phyloP scores from a whole-genome alignment of 2,797 vertebrate species.

The Neopelma chrysocephalum region DNA sequence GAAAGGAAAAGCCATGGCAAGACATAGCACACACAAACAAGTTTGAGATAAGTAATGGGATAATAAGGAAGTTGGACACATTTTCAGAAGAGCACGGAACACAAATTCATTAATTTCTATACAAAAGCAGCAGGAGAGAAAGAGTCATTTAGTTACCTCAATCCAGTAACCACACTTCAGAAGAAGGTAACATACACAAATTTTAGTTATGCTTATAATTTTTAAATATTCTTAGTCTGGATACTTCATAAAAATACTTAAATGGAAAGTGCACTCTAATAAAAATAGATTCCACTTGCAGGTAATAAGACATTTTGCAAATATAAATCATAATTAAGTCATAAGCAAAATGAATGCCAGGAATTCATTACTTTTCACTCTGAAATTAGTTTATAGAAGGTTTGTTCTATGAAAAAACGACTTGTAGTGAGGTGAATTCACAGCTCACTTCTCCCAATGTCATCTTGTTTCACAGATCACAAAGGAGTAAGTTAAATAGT shows the following conservation, averaged over 20 bases:
- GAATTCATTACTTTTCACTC: not conserved
- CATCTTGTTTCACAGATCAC: not conserved
- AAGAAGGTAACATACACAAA: not conserved
- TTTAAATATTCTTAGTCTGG: not conserved
- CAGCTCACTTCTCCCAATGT: not conserved
- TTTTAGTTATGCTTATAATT: not conserved
- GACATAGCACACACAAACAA: not conserved
- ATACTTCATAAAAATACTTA: not conserved
- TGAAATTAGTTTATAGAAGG: not conserved
- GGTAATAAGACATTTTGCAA: not conserved
- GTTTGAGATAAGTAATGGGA: not conserved
- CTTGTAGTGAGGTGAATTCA: not conserved
- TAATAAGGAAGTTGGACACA: not conserved
- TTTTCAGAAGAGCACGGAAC: not conserved
- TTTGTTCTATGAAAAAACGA: not conserved
- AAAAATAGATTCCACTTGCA: not conserved
- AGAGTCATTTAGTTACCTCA: not conserved
- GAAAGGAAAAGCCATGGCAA: conserved; percentile 10
- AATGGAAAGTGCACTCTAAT: not conserved
- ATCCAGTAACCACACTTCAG: not conserved
- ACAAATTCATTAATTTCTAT: not conserved
- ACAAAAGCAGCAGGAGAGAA: not conserved
- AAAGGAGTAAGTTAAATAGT: not conserved
- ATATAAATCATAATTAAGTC: not conserved
- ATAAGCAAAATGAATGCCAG: not conserved